Conservation (phyloP, 1,140 invertebrate genomes). For the Wasmannia auropunctata region DNA sequence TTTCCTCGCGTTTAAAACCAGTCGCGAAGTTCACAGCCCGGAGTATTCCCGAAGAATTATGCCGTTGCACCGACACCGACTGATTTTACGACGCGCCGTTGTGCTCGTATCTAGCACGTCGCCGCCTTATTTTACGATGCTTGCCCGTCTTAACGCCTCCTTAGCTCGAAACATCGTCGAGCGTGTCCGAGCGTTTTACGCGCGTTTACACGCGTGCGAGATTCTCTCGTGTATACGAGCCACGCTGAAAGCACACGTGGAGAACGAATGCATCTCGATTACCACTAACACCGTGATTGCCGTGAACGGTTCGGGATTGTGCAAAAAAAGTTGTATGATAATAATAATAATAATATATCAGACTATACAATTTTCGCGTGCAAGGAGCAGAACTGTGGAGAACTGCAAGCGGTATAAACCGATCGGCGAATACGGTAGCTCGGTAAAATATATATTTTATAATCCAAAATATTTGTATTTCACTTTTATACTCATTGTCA, state of each 20-base stretch:
- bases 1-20: slow-evolving; percentile 44
- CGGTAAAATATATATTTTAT: too few species aligned
- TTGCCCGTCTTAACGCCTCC: slow-evolving; percentile 73
- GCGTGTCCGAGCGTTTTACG: slow-evolving; percentile 48
- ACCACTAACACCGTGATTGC: neutral
- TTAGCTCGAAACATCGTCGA: slow-evolving; percentile 63
- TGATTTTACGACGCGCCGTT: slow-evolving; percentile 57
- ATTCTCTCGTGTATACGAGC: neutral
- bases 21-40: slow-evolving; percentile 52
- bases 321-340: neutral
- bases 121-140: slow-evolving; percentile 73
- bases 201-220: slow-evolving; percentile 31
- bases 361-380: neutral
- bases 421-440: neutral
- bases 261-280: slow-evolving; percentile 34
- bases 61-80: slow-evolving; percentile 42
- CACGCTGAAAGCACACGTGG: neutral
- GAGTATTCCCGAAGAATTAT: slow-evolving; percentile 51
- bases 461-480: too few species aligned
- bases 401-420: neutral
- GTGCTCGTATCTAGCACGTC: slow-evolving; percentile 32
- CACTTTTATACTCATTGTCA: too few species aligned
- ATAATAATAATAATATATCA: neutral
- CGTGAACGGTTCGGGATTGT: neutral
- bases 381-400: neutral